Percentiles rank a stretch among this genome's conserved stretches.
phyloP scores from a whole-genome alignment of 2,797 vertebrate species.

The Xiphophorus birchmanni region DNA sequence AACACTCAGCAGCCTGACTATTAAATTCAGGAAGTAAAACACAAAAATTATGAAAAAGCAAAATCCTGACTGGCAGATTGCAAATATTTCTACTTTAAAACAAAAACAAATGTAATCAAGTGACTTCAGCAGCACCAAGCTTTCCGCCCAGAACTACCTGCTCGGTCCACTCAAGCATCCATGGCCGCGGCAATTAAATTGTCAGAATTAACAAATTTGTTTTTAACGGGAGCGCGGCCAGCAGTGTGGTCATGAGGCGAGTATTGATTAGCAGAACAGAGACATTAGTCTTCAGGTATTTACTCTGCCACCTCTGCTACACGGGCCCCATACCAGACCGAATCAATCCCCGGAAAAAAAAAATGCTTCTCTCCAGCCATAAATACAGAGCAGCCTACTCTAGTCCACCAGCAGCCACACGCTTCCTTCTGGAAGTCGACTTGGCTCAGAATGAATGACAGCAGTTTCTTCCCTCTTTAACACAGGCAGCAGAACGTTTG shows the following conservation, averaged over 20 bases:
- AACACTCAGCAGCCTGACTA: not conserved
- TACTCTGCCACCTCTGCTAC: conserved; percentile 94
- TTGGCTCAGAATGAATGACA: conserved; percentile 78
- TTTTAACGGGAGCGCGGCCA: conserved; percentile 97
- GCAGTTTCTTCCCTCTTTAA: conserved; percentile 64
- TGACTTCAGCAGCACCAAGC: conserved; percentile 61
- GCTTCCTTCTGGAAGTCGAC: conserved; percentile 72
- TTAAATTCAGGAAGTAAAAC: not conserved
- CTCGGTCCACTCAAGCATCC: conserved; percentile 86
- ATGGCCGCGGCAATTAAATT: conserved; percentile 98
- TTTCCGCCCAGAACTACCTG: conserved; percentile 75
- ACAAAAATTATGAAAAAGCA: not conserved
- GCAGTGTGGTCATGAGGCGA: conserved; percentile 92
- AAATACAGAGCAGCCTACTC: conserved; percentile 85
- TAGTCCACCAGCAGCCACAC: conserved; percentile 63
- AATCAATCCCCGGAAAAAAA: conserved; percentile 92
- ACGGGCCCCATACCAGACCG: conserved; percentile 86
- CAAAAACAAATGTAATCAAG: conserved; percentile 6
- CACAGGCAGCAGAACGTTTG: conserved; percentile 38
- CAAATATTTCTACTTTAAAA: not conserved
- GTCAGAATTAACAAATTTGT: conserved; percentile 99
- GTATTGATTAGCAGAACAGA: conserved; percentile 95
- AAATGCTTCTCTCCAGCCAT: conserved; percentile 87
- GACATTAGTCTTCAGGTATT: conserved; percentile 99
- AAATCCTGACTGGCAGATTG: not conserved